phyloP scores from a whole-genome alignment of 2,888 invertebrate species.

The Tortricodes alternella region DNA sequence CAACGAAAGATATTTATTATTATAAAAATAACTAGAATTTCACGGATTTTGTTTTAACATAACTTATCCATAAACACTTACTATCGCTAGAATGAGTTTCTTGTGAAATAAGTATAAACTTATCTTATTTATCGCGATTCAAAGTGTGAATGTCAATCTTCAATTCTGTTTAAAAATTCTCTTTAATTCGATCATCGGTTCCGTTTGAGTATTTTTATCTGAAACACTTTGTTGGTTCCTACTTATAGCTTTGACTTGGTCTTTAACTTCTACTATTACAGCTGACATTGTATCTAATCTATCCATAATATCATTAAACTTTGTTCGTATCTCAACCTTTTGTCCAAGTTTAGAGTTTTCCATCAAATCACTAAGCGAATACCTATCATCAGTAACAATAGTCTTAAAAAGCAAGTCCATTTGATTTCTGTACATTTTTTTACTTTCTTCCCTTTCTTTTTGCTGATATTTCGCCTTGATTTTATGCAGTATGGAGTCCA shows the following conservation, averaged over 20 bases:
- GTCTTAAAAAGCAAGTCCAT: slow-evolving; percentile 25
- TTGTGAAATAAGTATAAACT: no score
- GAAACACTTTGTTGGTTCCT: slow-evolving; percentile 19
- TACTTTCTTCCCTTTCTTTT: slow-evolving; percentile 23
- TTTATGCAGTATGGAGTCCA: slow-evolving; percentile 32
- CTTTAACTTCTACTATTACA: slow-evolving; percentile 22
- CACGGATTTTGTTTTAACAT: no score
- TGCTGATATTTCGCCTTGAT: slow-evolving; percentile 25
- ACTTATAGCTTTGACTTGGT: slow-evolving; percentile 17
- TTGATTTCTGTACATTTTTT: slow-evolving; percentile 21
- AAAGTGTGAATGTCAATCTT: neutral
- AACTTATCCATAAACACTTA: no score
- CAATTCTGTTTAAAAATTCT: slow-evolving; percentile 6
- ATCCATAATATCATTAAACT: slow-evolving; percentile 25
- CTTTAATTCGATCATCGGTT: slow-evolving; percentile 1
- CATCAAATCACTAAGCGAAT: slow-evolving; percentile 19
- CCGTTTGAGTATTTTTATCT: slow-evolving; percentile 28
- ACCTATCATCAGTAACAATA: slow-evolving; percentile 24
- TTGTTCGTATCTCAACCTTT: slow-evolving; percentile 7
- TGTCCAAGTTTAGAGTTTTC: slow-evolving; percentile 19
- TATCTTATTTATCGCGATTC: no score
- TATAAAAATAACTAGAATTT: no score
- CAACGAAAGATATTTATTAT: no score
- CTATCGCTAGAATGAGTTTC: no score
- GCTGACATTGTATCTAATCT: slow-evolving; percentile 12